A percentile compares a stretch with the other conserved stretches of the same genome.
These are phyloP conservation scores for Chamaedrilus cognettii DNA, from an alignment of 2,888 invertebrate genomes.

Conservation along the genomic window DNA sequence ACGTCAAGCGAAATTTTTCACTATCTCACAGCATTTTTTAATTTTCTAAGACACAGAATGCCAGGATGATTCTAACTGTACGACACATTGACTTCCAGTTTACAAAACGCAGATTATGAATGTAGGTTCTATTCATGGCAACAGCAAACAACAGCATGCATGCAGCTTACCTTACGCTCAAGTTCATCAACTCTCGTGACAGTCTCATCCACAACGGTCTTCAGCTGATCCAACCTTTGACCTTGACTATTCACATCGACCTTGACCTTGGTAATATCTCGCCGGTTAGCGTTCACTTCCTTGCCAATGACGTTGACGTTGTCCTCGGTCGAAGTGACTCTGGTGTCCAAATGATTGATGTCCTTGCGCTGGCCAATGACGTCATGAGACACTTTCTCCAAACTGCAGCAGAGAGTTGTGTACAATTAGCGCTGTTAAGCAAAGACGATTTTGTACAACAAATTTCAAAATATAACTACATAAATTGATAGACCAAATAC, in stretches of 20 bases:
- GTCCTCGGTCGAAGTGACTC: background rate
- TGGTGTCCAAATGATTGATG: background rate
- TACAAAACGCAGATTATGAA: background rate
- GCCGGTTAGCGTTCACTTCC: background rate
- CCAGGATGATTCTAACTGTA: no score
- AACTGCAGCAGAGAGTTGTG: no score
- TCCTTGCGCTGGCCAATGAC: background rate
- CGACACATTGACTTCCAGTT: no score
- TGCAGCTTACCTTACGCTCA: constrained; percentile 2
- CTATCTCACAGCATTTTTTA: no score
- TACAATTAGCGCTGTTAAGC: no score
- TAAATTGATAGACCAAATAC: no score
- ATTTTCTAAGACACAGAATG: background rate
- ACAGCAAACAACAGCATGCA: no score
- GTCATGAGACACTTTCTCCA: constrained; percentile 39
- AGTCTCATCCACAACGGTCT: constrained; percentile 1
- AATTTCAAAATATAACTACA: no score
- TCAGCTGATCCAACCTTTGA: constrained; percentile 7
- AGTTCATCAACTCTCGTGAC: constrained; percentile 11
- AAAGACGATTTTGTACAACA: no score
- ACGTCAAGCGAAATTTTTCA: no score
- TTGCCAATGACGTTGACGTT: background rate
- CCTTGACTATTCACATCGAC: constrained; percentile 8
- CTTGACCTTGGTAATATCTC: background rate
- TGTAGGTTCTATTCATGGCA: no score